Percentiles rank a stretch among this genome's conserved stretches.
These are phyloP conservation scores for Sturnira hondurensis DNA, from an alignment of 2,113 vertebrate genomes.

Conservation along the genomic window DNA sequence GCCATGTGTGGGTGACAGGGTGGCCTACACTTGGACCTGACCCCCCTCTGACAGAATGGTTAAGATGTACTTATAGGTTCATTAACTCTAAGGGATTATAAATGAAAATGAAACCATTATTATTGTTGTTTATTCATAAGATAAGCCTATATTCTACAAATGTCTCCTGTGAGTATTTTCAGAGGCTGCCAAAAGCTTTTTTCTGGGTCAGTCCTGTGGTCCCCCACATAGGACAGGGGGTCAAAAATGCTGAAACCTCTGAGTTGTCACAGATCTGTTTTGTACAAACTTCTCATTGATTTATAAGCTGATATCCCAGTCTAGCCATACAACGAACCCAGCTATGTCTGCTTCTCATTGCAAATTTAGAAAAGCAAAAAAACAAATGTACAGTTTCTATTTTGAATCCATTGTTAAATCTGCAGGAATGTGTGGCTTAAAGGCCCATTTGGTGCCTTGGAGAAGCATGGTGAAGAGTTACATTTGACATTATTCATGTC, in stretches of 20 bases:
- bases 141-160: neutral
- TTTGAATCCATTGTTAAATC: conserved; percentile 39
- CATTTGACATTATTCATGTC: conserved; percentile 46
- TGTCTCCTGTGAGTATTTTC: neutral
- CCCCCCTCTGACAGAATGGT: neutral
- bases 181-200: neutral
- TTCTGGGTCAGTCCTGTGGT: neutral
- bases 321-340: neutral
- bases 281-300: neutral
- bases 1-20: neutral
- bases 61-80: neutral
- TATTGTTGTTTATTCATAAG: neutral
- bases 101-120: neutral
- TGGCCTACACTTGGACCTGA: neutral
- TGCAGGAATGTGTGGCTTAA: conserved; percentile 6
- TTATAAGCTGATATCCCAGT: neutral
- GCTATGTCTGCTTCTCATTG: neutral
- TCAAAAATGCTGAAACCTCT: neutral
- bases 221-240: neutral
- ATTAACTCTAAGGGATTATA: neutral
- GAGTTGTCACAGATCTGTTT: neutral
- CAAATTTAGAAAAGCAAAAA: conserved; percentile 3
- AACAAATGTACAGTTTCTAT: conserved; percentile 7
- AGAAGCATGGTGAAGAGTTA: conserved; percentile 34
- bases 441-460: conserved; percentile 37